phyloP scores from a whole-genome alignment of 2,888 invertebrate species.

The Odontocolon sp. region DNA sequence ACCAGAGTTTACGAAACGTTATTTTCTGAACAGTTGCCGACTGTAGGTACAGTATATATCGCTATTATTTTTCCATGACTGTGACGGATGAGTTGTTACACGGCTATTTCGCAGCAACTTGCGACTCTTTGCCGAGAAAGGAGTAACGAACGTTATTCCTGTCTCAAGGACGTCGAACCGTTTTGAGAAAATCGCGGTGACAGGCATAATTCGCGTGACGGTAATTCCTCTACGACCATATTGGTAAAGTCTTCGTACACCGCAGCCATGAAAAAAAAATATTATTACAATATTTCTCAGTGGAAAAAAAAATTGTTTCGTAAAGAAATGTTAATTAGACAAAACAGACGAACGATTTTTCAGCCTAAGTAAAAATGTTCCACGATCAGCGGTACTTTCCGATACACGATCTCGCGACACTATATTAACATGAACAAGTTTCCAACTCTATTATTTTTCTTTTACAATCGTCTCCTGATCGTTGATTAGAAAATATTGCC shows the following conservation, averaged over 20 bases:
- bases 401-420: slow-evolving; percentile 4
- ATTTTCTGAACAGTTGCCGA: too few species aligned
- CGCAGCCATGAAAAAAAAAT: slow-evolving; percentile 3
- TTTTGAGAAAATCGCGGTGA: slow-evolving; percentile 35
- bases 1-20: too few species aligned
- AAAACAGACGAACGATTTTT: slow-evolving; percentile 4
- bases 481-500: slow-evolving; percentile 22
- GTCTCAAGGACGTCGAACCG: slow-evolving; percentile 51
- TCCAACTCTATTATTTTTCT: not conserved
- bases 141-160: slow-evolving; percentile 42
- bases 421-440: not conserved
- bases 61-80: slow-evolving; percentile 51
- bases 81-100: slow-evolving; percentile 52
- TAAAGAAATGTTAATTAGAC: slow-evolving; percentile 2
- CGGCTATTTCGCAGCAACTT: slow-evolving; percentile 36
- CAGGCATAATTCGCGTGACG: slow-evolving; percentile 33
- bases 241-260: not conserved
- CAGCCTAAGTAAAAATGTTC: not conserved
- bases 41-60: not conserved
- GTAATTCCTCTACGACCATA: not conserved
- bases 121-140: slow-evolving; percentile 18
- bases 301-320: not conserved
- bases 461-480: not conserved
- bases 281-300: slow-evolving; percentile 5
- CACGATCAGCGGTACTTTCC: slow-evolving; percentile 3